Evolutionary conservation across 2,797 vertebrate species (phyloP).

Genomic region (Hapalemur alaotrensis): DNA sequence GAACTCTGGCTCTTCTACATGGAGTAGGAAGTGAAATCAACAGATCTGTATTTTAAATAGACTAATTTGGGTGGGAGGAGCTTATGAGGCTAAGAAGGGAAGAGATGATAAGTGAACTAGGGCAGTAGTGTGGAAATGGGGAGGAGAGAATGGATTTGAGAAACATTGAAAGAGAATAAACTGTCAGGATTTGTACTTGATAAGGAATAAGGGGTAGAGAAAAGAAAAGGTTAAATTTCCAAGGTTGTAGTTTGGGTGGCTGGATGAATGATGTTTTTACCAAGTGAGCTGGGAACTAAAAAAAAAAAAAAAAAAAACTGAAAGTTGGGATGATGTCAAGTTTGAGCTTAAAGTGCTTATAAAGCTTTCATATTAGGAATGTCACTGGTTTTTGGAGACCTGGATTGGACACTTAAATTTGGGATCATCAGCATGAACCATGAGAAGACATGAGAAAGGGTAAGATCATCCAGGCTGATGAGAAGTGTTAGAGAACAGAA

Average conservation of each 20-base stretch:
- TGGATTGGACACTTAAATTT: neutral
- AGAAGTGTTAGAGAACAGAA: neutral
- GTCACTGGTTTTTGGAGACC: neutral
- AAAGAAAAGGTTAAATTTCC: neutral
- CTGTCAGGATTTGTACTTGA: neutral
- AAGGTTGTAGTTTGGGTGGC: neutral
- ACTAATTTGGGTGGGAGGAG: neutral
- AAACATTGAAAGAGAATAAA: neutral
- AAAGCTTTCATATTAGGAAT: neutral
- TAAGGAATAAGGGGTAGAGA: neutral
- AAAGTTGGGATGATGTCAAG: neutral
- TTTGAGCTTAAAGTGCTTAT: neutral
- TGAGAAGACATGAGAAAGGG: neutral
- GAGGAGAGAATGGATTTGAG: neutral
- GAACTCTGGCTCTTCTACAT: neutral
- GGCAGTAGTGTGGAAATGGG: neutral
- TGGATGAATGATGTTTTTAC: neutral
- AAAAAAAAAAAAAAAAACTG: neutral
- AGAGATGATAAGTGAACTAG: neutral
- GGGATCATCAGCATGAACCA: neutral
- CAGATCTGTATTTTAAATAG: neutral
- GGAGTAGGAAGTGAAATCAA: neutral
- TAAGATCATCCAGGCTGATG: neutral
- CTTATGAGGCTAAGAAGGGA: neutral
- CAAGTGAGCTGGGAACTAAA: neutral